phyloP scores from a whole-genome alignment of 2,888 invertebrate genomes.

The Agonopterix subpropinquella region DNA sequence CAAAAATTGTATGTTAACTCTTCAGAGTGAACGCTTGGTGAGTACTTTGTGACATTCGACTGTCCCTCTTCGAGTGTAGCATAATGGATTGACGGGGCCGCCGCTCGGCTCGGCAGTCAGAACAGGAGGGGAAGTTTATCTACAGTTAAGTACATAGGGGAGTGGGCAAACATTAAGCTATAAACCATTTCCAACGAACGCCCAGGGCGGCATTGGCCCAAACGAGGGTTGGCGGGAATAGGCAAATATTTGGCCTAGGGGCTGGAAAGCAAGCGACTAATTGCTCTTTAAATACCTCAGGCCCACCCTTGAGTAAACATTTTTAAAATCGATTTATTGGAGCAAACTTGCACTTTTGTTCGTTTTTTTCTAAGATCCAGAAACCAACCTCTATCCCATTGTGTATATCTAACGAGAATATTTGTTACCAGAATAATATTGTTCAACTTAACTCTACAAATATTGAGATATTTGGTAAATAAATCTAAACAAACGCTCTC shows the following conservation, averaged over 20 bases:
- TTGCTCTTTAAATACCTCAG: constrained; percentile 72
- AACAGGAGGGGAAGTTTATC: constrained; percentile 46
- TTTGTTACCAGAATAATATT: neutral
- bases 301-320: constrained; percentile 65
- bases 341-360: constrained; percentile 44
- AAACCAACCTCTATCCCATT: neutral
- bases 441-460: neutral
- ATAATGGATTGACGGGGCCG: no score
- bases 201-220: constrained; percentile 54
- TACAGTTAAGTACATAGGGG: constrained; percentile 48
- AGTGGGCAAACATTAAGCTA: constrained; percentile 60
- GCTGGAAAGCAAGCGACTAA: constrained; percentile 69
- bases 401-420: neutral
- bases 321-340: constrained; percentile 65
- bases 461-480: no score
- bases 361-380: neutral
- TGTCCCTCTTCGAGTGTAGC: no score
- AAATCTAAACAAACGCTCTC: no score
- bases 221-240: constrained; percentile 71
- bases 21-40: no score
- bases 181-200: constrained; percentile 57
- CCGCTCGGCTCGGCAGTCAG: no score
- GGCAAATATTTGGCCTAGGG: constrained; percentile 68
- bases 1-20: no score
- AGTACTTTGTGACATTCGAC: no score